Evolutionary conservation across 1,140 invertebrate species (phyloP), one percentile per base, ranked within the genome.

Genomic region (Amyelois transitella): DNA sequence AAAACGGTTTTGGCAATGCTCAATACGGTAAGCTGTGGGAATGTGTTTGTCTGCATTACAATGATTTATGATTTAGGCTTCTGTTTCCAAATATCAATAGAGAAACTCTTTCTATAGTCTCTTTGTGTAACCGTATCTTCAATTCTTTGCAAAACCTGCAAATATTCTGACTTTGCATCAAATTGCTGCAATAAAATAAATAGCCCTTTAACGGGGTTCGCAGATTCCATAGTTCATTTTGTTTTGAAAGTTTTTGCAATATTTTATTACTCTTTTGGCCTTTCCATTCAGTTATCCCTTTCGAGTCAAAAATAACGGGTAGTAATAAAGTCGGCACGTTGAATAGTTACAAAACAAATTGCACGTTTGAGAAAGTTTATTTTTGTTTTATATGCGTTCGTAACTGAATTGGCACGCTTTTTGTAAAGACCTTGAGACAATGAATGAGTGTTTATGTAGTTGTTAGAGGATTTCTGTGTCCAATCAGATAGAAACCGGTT

Each of bases 221-320:
- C 60, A 62, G 59, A 62, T 55, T 54, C 38, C 45, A 68, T 61
- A 47, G 44, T 24, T 56, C 48, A 53, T 56, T 66, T 64, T 71
- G 53, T 64, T 51, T 24, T 22, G 17, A 62, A 51, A 64, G 72
- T 78, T 66, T 76, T 73, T 75, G 62, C 59, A 60, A 70, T 56
- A 60, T 72, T 48, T 72, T 60, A 69, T 75, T 77, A 79, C 78
- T 81, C 76, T 81, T 81, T 75, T 60, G 62, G 68, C 66, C 72
- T 60, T 73, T 69, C 55, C 64, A 43, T 64, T 43, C 67, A 58
- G 62, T 76, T 71, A 61, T 55, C 58, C 62, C 54, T 69, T 63
- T 57, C 24, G 17, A 60, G 62, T 53, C 45, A 18, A 44, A 54
- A 32, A 43, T 73, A 70, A 74, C 66, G 60, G 69, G 51, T n/a